phyloP scores from a whole-genome alignment of 1,140 invertebrate species.

The Zaprionus nigranus region DNA sequence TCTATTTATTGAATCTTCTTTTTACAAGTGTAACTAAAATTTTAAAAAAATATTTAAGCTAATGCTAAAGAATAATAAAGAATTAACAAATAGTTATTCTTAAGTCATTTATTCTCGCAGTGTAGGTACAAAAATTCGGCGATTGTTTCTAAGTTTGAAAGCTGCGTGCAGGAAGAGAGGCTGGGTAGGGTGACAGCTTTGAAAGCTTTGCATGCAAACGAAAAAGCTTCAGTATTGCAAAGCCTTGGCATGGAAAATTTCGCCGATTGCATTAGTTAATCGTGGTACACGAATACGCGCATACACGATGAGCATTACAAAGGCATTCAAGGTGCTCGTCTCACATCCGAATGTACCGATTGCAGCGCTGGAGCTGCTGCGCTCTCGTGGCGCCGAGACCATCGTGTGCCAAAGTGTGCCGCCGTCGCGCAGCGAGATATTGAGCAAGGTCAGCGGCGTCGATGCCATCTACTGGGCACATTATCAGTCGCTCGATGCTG shows the following conservation, averaged over 20 bases:
- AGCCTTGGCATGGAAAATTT: neutral
- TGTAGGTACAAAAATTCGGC: neutral
- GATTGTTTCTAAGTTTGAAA: neutral
- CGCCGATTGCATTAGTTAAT: constrained; percentile 38
- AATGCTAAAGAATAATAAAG: neutral
- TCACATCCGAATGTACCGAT: constrained; percentile 83
- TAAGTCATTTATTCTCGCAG: neutral
- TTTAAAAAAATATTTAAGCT: neutral
- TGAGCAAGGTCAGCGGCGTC: constrained; percentile 87
- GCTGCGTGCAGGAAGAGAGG: neutral
- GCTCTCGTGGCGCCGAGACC: constrained; percentile 72
- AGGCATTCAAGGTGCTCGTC: constrained; percentile 83
- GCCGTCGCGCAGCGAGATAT: constrained; percentile 85
- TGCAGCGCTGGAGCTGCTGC: constrained; percentile 82
- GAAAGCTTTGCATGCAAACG: neutral
- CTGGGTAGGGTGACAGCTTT: constrained; percentile 7
- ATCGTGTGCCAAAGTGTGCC: constrained; percentile 77
- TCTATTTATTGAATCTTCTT: too few species aligned
- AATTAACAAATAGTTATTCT: neutral
- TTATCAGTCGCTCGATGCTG: constrained; percentile 89
- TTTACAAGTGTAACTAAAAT: too few species aligned
- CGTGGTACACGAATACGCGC: constrained; percentile 12
- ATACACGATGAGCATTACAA: constrained; percentile 43
- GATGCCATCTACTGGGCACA: constrained; percentile 90
- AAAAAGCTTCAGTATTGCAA: constrained; percentile 47